Base-by-base conservation (phyloP, 2,113 vertebrate species). In the Sturnus vulgaris region DNA sequence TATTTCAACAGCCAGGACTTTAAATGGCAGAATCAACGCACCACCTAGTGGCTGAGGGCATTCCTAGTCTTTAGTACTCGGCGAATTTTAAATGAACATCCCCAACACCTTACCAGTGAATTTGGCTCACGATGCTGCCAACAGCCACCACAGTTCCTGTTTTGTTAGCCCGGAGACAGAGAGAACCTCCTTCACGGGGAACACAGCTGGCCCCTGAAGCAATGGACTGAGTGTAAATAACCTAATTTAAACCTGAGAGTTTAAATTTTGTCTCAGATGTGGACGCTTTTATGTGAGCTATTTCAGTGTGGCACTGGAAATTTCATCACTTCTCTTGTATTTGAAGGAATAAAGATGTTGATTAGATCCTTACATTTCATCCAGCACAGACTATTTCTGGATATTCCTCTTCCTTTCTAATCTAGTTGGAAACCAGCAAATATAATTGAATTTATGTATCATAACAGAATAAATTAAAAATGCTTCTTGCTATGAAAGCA, bases 11-110 rank as follows among this genome's bases (percentile, higher is more conserved):
- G 5, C 46, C 10, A 10, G 10, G 52, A 27, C 60, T 71, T 33
- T 10, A 49, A 75, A 12, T 18, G 27, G 35, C 90, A 83, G 92
- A 61, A 53, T 80, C 35, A 5, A 11, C 25, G 14, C 80, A 30
- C 90, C 88, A 92, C 35, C 90, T 94, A 69, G 93, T 71, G 90
- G 80, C 72, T 13, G 5, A 42, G 33, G 39, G 23, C 35, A 15
- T 61, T 33, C 63, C 15, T 9, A 13, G 23, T 15, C 25, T 2
- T 33, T 6, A 23, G 15, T 12, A 15, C n/a, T 40, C 4, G 0
- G 7, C 16, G 39, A 0, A 27, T 79, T 79, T 72, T 37, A 53
- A 30, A 7, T 28, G 8, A 53, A 24, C 18, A 2, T 5, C 39
- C 39, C 22, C 25, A n/a, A 28, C 22, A 31, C 50, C 13, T 65